A percentile compares a stretch with the other conserved stretches of the same genome.
Evolutionary conservation across 2,797 vertebrate genomes (phyloP).

Genomic region (Prunella strophiata): DNA sequence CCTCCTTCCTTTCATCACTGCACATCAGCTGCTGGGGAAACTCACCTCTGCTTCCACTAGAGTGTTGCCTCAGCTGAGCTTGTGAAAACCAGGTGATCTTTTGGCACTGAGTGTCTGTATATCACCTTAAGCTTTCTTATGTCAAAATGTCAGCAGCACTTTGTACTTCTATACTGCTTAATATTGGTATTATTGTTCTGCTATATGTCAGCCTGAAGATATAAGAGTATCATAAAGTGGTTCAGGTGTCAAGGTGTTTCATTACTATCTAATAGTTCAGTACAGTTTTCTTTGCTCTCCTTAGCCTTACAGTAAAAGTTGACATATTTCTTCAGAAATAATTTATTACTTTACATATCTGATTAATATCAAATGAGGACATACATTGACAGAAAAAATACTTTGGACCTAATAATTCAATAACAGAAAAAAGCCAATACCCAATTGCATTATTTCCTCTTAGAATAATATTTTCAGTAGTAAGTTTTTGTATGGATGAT

Average conservation of each 20-base stretch:
- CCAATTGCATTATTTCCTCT: neutral
- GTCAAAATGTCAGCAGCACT: slow-evolving; percentile 7
- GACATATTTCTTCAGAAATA: neutral
- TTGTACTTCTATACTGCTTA: slow-evolving; percentile 13
- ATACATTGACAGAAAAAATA: neutral
- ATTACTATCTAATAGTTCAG: neutral
- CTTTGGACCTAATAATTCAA: neutral
- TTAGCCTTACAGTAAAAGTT: neutral
- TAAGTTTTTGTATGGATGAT: neutral
- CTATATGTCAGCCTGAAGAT: slow-evolving; percentile 27
- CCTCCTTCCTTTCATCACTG: neutral
- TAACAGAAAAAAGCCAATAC: neutral
- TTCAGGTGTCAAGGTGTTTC: slow-evolving; percentile 39
- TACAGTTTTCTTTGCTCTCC: neutral
- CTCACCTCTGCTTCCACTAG: neutral
- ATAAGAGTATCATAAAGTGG: neutral
- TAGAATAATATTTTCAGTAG: neutral
- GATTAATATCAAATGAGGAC: neutral
- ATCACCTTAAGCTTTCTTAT: slow-evolving; percentile 21
- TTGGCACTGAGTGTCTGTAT: neutral
- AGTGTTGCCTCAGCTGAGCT: neutral
- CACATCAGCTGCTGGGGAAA: neutral
- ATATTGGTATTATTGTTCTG: slow-evolving; percentile 8
- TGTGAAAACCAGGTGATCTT: neutral
- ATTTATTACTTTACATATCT: neutral